Evolutionary conservation across 53 echinoderm and acorn worm genomes (phyloP).

Genomic region (Zoroaster sp.): DNA sequence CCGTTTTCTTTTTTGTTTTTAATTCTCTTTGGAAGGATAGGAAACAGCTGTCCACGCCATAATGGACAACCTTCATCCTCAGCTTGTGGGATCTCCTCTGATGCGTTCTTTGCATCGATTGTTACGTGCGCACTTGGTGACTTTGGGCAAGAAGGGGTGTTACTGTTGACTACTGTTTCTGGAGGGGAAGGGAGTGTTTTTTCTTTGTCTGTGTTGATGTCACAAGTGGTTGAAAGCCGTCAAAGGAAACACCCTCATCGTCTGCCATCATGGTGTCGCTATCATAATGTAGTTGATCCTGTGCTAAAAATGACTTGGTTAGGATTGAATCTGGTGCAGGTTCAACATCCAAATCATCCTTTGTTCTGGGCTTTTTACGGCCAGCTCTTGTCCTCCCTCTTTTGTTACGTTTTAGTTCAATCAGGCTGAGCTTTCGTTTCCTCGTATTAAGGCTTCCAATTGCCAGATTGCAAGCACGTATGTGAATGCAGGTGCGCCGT

Average conservation of each 20-base stretch:
- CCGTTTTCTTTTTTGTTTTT: background rate
- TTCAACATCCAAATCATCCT: background rate
- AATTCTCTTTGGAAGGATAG: background rate
- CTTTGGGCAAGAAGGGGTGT: background rate
- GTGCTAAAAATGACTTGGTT: background rate
- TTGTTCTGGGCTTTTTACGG: background rate
- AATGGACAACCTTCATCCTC: background rate
- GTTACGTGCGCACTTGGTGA: background rate
- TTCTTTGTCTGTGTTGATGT: background rate
- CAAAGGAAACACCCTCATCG: background rate
- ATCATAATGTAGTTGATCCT: background rate
- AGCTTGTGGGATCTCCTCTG: too few species aligned
- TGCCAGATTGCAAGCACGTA: background rate
- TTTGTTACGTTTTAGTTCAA: background rate
- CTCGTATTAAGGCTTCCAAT: background rate
- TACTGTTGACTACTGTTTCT: background rate
- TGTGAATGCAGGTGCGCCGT: background rate
- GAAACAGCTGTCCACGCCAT: background rate
- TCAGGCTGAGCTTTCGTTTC: background rate
- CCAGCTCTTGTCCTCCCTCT: background rate
- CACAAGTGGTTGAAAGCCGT: background rate
- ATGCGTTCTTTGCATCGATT: too few species aligned
- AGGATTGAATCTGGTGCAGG: background rate
- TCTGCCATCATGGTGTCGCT: background rate
- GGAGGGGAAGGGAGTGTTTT: background rate